Base-by-base conservation (phyloP, 2,113 vertebrate genomes). In the Cryptoleucopteryx plumbea region DNA sequence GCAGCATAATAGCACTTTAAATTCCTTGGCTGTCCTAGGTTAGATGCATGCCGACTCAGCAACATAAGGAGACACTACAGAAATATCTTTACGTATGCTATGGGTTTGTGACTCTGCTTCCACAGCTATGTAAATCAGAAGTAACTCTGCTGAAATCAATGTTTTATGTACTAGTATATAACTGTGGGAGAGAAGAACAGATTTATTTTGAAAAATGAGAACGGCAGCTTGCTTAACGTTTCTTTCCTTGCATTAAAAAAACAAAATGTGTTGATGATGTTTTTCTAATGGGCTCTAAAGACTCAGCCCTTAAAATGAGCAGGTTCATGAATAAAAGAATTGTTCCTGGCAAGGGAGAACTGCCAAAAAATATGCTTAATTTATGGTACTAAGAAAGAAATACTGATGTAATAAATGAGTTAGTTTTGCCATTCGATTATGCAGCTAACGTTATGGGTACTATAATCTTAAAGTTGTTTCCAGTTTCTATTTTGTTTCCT, bases 311-410 rank as follows among this genome's bases (percentile, higher is more conserved):
- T 94, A 93, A 86, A 94, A 88, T 80, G 50, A 92, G 82, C 4
- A 4, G 40, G 85, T 86, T 94, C 71, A 92, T 95, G 71, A 94
- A 81, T 83, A 90, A 93, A 94, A 82, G 59, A 95, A 63, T 80
- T 91, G 48, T 94, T 93, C 71, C 65, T 89, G 66, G 48, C 68
- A 75, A 85, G 42, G 79, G 85, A 87, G 72, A 92, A 62, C 61
- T 95, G 92, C 53, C 81, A 97, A 83, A 93, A 94, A 87, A 82
- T 52, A 36, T 11, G 8, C 40, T 92, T 91, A 90, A 96, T 97
- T 93, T 96, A 88, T 93, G 73, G 66, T 42, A 82, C 75, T 86
- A 55, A 86, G 62, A 42, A 90, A 95, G 83, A 96, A 96, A 97
- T 93, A 92, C 53, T 66, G 72, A 68, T 82, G 89, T 88, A 96